Base-by-base conservation (phyloP, 2,888 invertebrate species). In the Xanthorhoe designata region DNA sequence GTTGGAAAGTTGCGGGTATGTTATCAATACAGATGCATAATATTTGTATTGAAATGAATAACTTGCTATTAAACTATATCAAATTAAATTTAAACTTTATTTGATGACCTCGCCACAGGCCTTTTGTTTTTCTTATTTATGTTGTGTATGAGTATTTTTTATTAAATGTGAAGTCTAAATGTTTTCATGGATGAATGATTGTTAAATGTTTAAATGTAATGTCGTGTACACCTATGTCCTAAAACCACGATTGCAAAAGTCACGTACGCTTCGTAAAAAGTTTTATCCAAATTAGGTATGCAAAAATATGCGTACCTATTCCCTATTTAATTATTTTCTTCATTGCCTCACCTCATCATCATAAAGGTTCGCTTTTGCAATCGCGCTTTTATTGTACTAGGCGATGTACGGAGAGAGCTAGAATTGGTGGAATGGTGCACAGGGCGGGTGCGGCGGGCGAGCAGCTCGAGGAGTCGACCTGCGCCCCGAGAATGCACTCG, bases 401-500 rank as follows among this genome's bases (percentile, higher is more conserved):
- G 53, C 68, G 68, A 71, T 69, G 63, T 70, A 64, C 66, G 88
- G 80, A 77, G 84, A 84, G 84, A 85, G 83, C 84, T 90, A 89
- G 87, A 91, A 86, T 82, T 83, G 79, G 82, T 84, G 86, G 80
- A 86, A 86, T 89, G 90, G 88, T 90, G 88, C 84, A 80, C 91
- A 92, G 92, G 92, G 85, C 83, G 82, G 80, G 82, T 81, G 79
- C 81, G 75, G 69, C 86, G 87, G 84, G 76, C 85, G 92, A 89
- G 84, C 75, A 75, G 72, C 74, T 72, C 81, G 85, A 71, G 85
- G 87, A 85, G 74, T 84, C 75, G 91, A 90, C 69, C 69, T 86
- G 93, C 96, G 96, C 94, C 95, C 97, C 95, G 98, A 98, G 96
- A 98, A 98, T 96, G 97, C 98, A 96, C 97, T 98, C 97, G 98